phyloP scores from a whole-genome alignment of 2,113 vertebrate species.

The Cettia cetti region DNA sequence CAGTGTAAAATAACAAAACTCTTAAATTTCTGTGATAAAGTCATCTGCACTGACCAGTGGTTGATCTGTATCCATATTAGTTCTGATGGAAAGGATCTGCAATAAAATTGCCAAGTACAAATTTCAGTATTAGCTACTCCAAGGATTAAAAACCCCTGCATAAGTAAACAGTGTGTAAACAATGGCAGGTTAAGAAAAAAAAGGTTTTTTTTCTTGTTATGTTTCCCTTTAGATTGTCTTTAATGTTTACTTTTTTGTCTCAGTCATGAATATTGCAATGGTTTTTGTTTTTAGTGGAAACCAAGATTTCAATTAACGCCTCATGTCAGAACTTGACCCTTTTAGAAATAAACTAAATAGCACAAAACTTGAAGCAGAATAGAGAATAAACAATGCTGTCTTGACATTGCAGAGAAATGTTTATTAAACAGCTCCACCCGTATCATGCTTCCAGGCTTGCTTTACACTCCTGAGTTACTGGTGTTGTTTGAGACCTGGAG shows the following conservation, averaged over 20 bases:
- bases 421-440: not conserved
- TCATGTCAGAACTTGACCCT: not conserved
- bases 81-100: not conserved
- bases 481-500: not conserved
- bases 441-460: not conserved
- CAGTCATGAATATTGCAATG: not conserved
- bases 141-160: not conserved
- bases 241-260: not conserved
- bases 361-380: not conserved
- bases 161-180: not conserved
- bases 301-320: not conserved
- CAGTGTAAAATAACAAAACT: not conserved
- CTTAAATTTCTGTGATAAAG: not conserved
- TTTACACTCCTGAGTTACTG: not conserved
- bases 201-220: not conserved
- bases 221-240: not conserved
- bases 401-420: not conserved
- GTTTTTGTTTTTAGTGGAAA: not conserved
- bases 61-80: not conserved
- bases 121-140: not conserved
- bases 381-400: not conserved
- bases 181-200: not conserved
- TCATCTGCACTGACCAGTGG: not conserved
- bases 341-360: not conserved
- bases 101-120: not conserved